Conservation (phyloP, 2,888 invertebrate species). For the Hartigia nigra region DNA sequence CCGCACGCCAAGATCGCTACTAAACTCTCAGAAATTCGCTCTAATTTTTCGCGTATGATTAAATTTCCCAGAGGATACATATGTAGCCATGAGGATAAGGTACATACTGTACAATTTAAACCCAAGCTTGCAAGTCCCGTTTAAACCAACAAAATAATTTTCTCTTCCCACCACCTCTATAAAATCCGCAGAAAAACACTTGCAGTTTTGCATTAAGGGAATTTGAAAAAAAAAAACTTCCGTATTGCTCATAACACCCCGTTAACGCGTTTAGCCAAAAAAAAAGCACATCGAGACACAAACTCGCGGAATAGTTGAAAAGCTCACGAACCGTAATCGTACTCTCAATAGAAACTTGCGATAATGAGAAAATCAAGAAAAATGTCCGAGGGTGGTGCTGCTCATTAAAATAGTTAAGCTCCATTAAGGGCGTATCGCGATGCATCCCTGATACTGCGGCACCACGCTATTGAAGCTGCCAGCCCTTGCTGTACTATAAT, state of each 20-base stretch:
- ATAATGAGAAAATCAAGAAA: not conserved
- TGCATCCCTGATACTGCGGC: slow-evolving; percentile 26
- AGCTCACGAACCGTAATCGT: not conserved
- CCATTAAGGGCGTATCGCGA: slow-evolving; percentile 43
- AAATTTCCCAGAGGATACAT: slow-evolving; percentile 30
- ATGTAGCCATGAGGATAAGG: slow-evolving; percentile 7
- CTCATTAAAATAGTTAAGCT: slow-evolving; percentile 53
- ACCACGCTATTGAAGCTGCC: slow-evolving; percentile 30
- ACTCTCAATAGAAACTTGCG: not conserved
- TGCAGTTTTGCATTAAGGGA: not conserved
- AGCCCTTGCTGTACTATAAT: not conserved
- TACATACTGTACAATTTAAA: not conserved
- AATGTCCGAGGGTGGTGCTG: not conserved
- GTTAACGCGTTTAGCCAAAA: not conserved
- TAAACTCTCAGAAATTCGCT: not conserved
- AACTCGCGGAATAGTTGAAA: not conserved
- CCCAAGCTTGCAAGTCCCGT: not conserved
- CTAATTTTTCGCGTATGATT: slow-evolving; percentile 29
- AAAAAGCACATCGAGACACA: not conserved
- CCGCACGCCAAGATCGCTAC: slow-evolving; percentile 1
- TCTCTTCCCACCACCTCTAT: not conserved
- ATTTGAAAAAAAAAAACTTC: not conserved
- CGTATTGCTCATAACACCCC: not conserved
- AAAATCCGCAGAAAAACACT: not conserved
- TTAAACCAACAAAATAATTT: not conserved